Conservation (phyloP, 2,888 invertebrate genomes). For the Himalopsyche kuldschensis region DNA sequence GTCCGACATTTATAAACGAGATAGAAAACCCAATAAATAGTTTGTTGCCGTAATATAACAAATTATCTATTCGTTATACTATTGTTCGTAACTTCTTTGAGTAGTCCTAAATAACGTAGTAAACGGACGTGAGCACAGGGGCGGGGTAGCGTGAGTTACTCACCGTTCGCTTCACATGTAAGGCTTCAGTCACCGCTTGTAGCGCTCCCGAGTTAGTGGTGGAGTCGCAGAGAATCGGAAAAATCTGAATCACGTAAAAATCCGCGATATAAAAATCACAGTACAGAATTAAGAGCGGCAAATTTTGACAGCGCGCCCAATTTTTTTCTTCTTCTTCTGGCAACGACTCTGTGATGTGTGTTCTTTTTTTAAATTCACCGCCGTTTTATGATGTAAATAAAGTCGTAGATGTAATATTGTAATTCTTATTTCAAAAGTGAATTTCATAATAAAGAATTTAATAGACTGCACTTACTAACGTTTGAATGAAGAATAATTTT, state of each 20-base stretch:
- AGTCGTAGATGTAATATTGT: background rate
- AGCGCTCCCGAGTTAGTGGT: background rate
- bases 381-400: background rate
- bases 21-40: no score
- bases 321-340: background rate
- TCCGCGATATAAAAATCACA: background rate
- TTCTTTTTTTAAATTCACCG: background rate
- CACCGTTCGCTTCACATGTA: background rate
- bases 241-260: background rate
- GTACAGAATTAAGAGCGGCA: background rate
- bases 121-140: background rate
- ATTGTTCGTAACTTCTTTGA: no score
- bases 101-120: background rate
- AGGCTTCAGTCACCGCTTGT: constrained; percentile 11
- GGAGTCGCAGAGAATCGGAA: background rate
- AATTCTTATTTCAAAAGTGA: no score
- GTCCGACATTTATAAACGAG: no score
- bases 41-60: no score
- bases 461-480: no score
- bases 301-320: background rate
- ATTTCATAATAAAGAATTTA: no score
- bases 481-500: no score
- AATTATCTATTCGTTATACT: no score
- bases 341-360: background rate
- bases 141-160: constrained; percentile 7